Conservation (phyloP, 2,888 invertebrate genomes). For the Chymomyza amoena region DNA sequence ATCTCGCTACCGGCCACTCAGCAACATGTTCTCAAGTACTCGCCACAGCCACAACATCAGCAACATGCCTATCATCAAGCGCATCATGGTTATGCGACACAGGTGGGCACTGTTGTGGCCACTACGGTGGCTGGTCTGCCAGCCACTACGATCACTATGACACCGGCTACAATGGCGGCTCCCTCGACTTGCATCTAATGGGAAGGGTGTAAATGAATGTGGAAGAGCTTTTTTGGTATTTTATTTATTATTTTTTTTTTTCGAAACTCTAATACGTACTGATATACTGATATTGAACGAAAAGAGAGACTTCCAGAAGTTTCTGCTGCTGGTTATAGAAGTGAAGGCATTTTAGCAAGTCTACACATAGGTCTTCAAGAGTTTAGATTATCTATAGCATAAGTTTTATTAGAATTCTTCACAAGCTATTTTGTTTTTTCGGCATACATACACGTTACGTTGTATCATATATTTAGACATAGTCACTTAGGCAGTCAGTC, state of each 20-base stretch:
- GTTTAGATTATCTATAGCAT: not conserved
- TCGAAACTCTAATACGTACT: not conserved
- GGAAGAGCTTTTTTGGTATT: too few species aligned
- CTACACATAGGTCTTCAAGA: not conserved
- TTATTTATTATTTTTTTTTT: not conserved
- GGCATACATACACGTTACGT: not conserved
- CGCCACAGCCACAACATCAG: conserved; percentile 42
- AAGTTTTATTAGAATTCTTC: not conserved
- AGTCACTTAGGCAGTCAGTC: not conserved
- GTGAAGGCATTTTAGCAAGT: not conserved
- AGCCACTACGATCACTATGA: conserved; percentile 63
- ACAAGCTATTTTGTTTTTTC: not conserved
- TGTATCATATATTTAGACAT: not conserved
- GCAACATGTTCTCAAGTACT: conserved; percentile 58
- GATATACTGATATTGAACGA: not conserved
- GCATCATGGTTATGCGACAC: conserved; percentile 38
- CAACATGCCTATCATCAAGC: conserved; percentile 48
- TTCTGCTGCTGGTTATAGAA: too few species aligned
- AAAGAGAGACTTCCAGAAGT: not conserved
- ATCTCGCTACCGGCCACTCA: conserved; percentile 53
- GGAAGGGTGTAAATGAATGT: not conserved
- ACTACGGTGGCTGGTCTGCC: conserved; percentile 61
- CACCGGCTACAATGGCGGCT: conserved; percentile 55
- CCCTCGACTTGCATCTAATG: conserved; percentile 61
- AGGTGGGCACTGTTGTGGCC: conserved; percentile 53